Evolutionary conservation across 2,888 invertebrate genomes (phyloP).

Genomic region (Erebia aethiops): DNA sequence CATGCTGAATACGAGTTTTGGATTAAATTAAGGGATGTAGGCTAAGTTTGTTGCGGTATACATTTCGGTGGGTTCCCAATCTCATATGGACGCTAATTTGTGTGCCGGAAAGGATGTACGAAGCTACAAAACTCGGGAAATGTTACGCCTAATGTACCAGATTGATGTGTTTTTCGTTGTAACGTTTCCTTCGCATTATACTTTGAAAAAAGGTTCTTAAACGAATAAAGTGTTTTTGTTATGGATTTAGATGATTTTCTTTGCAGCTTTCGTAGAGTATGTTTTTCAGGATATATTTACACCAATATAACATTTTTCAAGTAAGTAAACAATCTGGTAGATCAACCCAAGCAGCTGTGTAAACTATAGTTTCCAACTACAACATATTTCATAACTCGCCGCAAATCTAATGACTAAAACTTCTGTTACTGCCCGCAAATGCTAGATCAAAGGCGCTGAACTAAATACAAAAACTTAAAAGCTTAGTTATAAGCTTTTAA

Average conservation of each 20-base stretch:
- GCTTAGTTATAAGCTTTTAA: too few relatives aligned
- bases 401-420: neutral
- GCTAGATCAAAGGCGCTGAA: slow-evolving; percentile 7
- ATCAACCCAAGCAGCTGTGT: slow-evolving; percentile 1
- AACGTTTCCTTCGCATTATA: slow-evolving; percentile 36
- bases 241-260: slow-evolving; percentile 11
- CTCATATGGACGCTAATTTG: slow-evolving; percentile 46
- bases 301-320: neutral
- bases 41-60: slow-evolving; percentile 32
- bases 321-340: neutral
- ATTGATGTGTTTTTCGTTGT: slow-evolving; percentile 45
- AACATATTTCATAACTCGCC: neutral
- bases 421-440: slow-evolving; percentile 10
- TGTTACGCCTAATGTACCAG: slow-evolving; percentile 42
- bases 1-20: neutral
- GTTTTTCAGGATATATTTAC: neutral
- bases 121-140: slow-evolving; percentile 40
- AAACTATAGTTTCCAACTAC: slow-evolving; percentile 9
- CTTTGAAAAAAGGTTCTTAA: slow-evolving; percentile 18
- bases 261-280: neutral
- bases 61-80: slow-evolving; percentile 43
- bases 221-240: slow-evolving; percentile 18
- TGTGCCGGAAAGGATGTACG: slow-evolving; percentile 39
- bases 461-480: neutral
- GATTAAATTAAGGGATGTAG: neutral